Evolutionary conservation across 2,113 vertebrate species (phyloP).

Genomic region (Oncorhynchus clarkii): DNA sequence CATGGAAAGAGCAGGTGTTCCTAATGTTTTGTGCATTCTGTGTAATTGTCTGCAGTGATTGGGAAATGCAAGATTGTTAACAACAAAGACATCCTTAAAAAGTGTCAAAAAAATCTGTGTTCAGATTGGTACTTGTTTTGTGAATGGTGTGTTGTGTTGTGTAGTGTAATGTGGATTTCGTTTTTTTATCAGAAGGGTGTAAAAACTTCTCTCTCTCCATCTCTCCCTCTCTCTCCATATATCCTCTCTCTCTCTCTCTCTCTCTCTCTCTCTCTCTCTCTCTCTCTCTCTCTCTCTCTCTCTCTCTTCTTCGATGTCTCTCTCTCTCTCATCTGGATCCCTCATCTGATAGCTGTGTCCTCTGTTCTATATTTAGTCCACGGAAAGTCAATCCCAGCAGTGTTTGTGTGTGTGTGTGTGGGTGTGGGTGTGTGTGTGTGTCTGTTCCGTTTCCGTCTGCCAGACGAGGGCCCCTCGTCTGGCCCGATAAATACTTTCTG

Average conservation of each 20-base stretch:
- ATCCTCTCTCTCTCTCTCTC: background rate
- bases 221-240: background rate
- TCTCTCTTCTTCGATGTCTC: background rate
- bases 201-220: background rate
- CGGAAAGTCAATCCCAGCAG: slow-evolving; percentile 44
- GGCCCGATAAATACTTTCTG: background rate
- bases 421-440: background rate
- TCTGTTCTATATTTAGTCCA: slow-evolving; percentile 57
- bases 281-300: background rate
- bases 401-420: background rate
- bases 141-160: too few relatives aligned
- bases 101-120: too few relatives aligned
- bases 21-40: too few relatives aligned
- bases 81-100: too few relatives aligned
- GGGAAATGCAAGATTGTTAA: too few relatives aligned
- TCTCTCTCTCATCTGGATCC: slow-evolving; percentile 1
- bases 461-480: background rate
- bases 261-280: background rate
- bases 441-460: slow-evolving; percentile 20
- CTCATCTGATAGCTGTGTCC: slow-evolving; percentile 44
- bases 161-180: too few relatives aligned
- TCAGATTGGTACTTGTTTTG: too few relatives aligned
- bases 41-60: too few relatives aligned
- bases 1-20: too few relatives aligned
- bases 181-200: too few relatives aligned